Percentiles rank a stretch among this genome's conserved stretches.
phyloP scores from a whole-genome alignment of 2,797 vertebrate species.

The Thunnus albacares region DNA sequence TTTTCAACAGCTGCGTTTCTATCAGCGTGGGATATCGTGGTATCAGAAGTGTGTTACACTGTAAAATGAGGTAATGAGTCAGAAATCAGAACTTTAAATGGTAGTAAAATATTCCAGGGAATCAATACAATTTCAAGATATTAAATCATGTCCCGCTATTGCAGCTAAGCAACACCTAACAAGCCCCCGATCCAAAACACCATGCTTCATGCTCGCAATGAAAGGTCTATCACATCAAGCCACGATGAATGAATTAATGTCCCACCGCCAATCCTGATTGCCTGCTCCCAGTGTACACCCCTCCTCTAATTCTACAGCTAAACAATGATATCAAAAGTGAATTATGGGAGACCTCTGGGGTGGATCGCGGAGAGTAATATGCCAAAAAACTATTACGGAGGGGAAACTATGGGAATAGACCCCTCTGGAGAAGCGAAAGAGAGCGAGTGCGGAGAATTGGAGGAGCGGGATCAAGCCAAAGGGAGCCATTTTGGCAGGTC shows the following conservation, averaged over 20 bases:
- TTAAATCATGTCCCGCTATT: not conserved
- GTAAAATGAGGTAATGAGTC: not conserved
- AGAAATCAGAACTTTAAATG: not conserved
- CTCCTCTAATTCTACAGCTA: constrained; percentile 73
- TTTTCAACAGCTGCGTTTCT: constrained; percentile 22
- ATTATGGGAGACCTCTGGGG: constrained; percentile 74
- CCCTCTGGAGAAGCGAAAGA: constrained; percentile 59
- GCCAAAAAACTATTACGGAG: constrained; percentile 71
- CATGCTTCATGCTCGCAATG: not conserved
- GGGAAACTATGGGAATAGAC: constrained; percentile 69
- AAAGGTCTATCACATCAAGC: constrained; percentile 27
- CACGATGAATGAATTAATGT: constrained; percentile 64
- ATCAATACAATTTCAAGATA: not conserved
- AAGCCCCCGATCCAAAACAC: not conserved
- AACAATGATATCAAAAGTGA: constrained; percentile 80
- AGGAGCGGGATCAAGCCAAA: constrained; percentile 60
- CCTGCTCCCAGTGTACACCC: constrained; percentile 55
- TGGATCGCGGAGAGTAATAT: constrained; percentile 62
- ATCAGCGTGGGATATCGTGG: not conserved
- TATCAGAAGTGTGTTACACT: not conserved
- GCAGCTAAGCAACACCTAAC: not conserved
- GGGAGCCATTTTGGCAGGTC: constrained; percentile 64
- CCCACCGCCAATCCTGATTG: constrained; percentile 48
- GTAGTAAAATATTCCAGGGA: not conserved
- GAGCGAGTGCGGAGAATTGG: constrained; percentile 39